A percentile compares a stretch with the other conserved stretches of the same genome.
phyloP scores from a whole-genome alignment of 2,888 invertebrate species.

The Lysandra bellargus region DNA sequence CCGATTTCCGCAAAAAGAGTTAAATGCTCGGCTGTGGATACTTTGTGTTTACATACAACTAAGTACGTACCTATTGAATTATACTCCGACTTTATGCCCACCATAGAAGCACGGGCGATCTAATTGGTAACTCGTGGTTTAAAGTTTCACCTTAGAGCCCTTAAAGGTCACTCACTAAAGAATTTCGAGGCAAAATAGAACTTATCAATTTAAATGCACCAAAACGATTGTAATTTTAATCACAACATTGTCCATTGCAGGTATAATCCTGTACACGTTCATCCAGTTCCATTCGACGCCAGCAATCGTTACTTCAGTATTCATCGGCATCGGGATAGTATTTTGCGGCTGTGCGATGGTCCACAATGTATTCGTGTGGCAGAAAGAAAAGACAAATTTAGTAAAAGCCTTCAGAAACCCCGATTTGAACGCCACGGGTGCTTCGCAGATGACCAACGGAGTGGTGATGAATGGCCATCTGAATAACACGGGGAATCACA shows the following conservation, averaged over 20 bases:
- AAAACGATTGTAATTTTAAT: not conserved
- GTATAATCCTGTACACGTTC: slow-evolving; percentile 94
- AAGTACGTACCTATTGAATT: too few relatives aligned
- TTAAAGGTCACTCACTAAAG: too few relatives aligned
- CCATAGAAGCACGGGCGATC: too few relatives aligned
- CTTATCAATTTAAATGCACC: too few relatives aligned
- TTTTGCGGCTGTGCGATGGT: slow-evolving; percentile 97
- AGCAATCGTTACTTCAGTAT: slow-evolving; percentile 93
- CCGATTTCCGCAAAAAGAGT: too few relatives aligned
- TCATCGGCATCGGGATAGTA: slow-evolving; percentile 93
- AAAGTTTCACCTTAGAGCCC: too few relatives aligned
- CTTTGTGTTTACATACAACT: too few relatives aligned
- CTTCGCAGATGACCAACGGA: slow-evolving; percentile 57
- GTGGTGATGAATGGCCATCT: slow-evolving; percentile 67
- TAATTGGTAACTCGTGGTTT: too few relatives aligned
- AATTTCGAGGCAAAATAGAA: too few relatives aligned
- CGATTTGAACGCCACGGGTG: slow-evolving; percentile 55
- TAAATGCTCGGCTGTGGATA: too few relatives aligned
- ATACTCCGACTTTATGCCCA: too few relatives aligned
- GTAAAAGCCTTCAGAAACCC: slow-evolving; percentile 82
- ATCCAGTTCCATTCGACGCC: slow-evolving; percentile 95
- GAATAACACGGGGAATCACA: slow-evolving; percentile 68
- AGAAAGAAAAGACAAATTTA: slow-evolving; percentile 92
- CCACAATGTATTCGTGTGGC: slow-evolving; percentile 97
- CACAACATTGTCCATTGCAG: slow-evolving; percentile 73